Base-by-base conservation (phyloP, 2,888 invertebrate species). In the Drosophila yooni region DNA sequence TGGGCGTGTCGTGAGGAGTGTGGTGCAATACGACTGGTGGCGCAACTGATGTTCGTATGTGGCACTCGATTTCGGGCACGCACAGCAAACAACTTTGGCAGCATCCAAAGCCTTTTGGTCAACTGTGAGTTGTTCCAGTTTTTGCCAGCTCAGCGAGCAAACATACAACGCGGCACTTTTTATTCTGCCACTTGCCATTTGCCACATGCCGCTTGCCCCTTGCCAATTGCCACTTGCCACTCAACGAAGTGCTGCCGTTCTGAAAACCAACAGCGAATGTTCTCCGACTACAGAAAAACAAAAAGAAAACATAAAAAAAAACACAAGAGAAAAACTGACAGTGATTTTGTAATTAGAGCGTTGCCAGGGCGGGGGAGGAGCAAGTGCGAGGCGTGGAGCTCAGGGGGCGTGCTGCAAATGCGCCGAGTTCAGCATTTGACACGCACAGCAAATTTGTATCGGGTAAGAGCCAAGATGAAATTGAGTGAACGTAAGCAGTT, bases 151-250 rank as follows among this genome's bases (percentile, higher is more conserved):
- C 78, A 72, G 73, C 73, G 79, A 70, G 68, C 89, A 83, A 84
- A 86, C 81, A 83, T 56, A 83, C 79, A 86, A 79, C 83, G 81
- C 74, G 63, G 87, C 87, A 81, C 72, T 79, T 79, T 81, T 81
- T 76, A 58, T 52, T 78, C 38, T 27, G 48, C 53, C 70, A 53
- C 70, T 69, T 76, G 62, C 58, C 69, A 53, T 38, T 70, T 78
- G 62, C 72, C 76, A 51, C 48, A 69, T 52, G 64, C 62, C 29
- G 36, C 50, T 63, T 29, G 58, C 54, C 56, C 31, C 48, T 54
- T 58, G 48, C 72, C 65, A 43, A 53, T 74, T 60, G 76, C 70
- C 57, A 70, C 76, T 65, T 71, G 70, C 58, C 70, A 68, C 70
- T 85, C 88, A 82, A 70, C 74, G 65, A 74, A 53, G 64, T 62